Evolutionary conservation across 2,888 invertebrate genomes (phyloP).

Genomic region (Nephrotoma appendiculata): DNA sequence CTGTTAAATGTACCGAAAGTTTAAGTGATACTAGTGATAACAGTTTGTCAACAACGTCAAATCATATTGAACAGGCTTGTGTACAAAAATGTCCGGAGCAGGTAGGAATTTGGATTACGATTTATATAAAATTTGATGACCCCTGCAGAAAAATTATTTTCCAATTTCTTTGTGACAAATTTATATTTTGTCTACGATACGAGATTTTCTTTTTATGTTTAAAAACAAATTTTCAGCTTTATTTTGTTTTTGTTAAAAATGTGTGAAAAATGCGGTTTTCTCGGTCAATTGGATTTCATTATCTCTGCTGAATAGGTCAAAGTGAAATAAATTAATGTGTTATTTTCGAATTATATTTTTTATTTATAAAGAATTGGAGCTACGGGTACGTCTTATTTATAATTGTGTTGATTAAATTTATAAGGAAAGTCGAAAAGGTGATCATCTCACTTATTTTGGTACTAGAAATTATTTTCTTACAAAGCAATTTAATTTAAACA

Average conservation of each 20-base stretch:
- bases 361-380: not conserved
- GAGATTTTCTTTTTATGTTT: not conserved
- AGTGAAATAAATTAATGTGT: not conserved
- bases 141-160: not conserved
- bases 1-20: not conserved
- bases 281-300: not conserved
- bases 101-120: not conserved
- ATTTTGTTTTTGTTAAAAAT: not conserved
- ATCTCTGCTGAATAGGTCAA: not conserved
- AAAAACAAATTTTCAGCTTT: not conserved
- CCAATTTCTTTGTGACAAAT: not conserved
- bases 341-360: not conserved
- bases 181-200: not conserved
- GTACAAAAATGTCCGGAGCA: slow-evolving; percentile 11
- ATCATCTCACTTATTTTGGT: no score
- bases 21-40: not conserved
- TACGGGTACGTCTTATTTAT: not conserved
- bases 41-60: not conserved
- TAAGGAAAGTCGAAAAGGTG: no score
- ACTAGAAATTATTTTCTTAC: no score
- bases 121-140: not conserved
- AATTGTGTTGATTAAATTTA: no score
- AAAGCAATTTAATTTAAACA: no score
- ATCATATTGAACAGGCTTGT: slow-evolving; percentile 7
- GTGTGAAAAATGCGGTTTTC: not conserved